These are phyloP conservation scores for Agraylea sexmaculata DNA, from an alignment of 1,140 invertebrate genomes.

Conservation along the genomic window DNA sequence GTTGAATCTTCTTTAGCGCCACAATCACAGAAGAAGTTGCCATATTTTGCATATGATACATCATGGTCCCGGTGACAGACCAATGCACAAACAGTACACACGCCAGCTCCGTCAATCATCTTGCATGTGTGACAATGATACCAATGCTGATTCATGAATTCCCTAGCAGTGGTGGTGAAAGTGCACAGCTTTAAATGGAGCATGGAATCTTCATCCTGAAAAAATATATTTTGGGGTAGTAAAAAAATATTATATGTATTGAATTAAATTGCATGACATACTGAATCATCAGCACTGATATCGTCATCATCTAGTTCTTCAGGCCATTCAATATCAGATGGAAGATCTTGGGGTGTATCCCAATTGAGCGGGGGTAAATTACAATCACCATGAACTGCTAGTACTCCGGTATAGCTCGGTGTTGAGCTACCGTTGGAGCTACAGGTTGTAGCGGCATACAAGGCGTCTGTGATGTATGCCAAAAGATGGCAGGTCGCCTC, in stretches of 20 bases:
- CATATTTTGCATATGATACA: constrained; percentile 94
- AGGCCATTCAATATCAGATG: constrained; percentile 68
- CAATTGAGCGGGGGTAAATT: constrained; percentile 46
- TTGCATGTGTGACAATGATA: constrained; percentile 97
- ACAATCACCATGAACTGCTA: too few species aligned
- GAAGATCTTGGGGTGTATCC: constrained; percentile 64
- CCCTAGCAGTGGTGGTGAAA: constrained; percentile 92
- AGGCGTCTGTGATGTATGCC: constrained; percentile 59
- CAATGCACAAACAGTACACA: constrained; percentile 92
- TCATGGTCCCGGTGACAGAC: constrained; percentile 96
- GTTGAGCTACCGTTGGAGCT: not conserved
- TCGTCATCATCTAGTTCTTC: constrained; percentile 88
- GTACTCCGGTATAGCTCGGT: not conserved
- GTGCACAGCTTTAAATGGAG: constrained; percentile 91
- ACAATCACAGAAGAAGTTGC: constrained; percentile 98
- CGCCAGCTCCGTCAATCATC: constrained; percentile 95
- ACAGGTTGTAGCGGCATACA: constrained; percentile 44
- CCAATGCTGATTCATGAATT: constrained; percentile 97
- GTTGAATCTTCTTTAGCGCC: constrained; percentile 82
- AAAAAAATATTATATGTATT: constrained; percentile 1
- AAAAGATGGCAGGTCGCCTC: constrained; percentile 69
- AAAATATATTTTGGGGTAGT: constrained; percentile 5
- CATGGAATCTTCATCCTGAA: constrained; percentile 78
- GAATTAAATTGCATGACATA: constrained; percentile 27
- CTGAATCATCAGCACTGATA: constrained; percentile 82